These are phyloP conservation scores for Phalera bucephala DNA, from an alignment of 2,888 invertebrate genomes.

Conservation along the genomic window DNA sequence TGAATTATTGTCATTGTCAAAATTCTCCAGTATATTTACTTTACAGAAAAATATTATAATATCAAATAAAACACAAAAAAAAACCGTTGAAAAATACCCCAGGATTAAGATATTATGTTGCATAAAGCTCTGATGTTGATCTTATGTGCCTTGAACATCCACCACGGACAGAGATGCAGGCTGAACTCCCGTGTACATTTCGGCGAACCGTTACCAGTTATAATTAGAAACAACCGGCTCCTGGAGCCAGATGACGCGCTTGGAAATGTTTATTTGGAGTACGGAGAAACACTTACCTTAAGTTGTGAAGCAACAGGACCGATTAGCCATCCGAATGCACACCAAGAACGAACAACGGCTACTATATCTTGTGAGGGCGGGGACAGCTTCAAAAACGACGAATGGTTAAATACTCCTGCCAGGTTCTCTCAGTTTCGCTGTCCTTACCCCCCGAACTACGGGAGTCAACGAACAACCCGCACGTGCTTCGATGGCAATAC, in stretches of 20 bases:
- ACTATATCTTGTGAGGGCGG: slow-evolving; percentile 55
- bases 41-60: slow-evolving; percentile 2
- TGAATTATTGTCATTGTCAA: no score
- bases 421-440: slow-evolving; percentile 55
- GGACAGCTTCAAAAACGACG: slow-evolving; percentile 54
- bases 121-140: slow-evolving; percentile 47
- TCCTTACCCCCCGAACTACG: slow-evolving; percentile 43
- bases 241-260: slow-evolving; percentile 58
- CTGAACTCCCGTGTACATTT: slow-evolving; percentile 59
- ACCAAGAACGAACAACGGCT: slow-evolving; percentile 35
- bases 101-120: slow-evolving; percentile 44
- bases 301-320: slow-evolving; percentile 56
- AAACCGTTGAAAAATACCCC: slow-evolving; percentile 1
- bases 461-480: slow-evolving; percentile 50
- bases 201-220: slow-evolving; percentile 58
- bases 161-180: slow-evolving; percentile 45
- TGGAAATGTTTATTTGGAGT: slow-evolving; percentile 53
- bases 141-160: slow-evolving; percentile 54
- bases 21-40: not conserved
- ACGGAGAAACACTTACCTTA: slow-evolving; percentile 54
- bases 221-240: slow-evolving; percentile 52
- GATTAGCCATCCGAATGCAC: slow-evolving; percentile 51
- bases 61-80: slow-evolving; percentile 5
- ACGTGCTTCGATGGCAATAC: slow-evolving; percentile 53
- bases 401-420: slow-evolving; percentile 53